Conservation (phyloP, 2,113 vertebrate species). For the Lasiurus cinereus region DNA sequence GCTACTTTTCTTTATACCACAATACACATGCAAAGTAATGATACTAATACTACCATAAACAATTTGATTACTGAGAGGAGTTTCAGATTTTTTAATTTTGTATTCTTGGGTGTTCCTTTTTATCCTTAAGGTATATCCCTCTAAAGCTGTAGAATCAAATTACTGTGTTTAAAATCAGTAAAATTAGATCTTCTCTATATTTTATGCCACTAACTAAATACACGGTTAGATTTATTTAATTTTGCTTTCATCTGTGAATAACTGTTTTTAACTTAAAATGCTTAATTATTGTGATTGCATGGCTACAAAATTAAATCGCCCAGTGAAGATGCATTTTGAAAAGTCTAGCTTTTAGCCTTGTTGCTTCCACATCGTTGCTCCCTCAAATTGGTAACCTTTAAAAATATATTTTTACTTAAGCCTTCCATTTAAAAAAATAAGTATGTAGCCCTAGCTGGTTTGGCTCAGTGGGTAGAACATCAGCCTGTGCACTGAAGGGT, state of each 20-base stretch:
- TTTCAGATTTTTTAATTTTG: background rate
- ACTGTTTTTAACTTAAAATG: background rate
- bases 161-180: background rate
- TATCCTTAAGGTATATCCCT: background rate
- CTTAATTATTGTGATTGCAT: background rate
- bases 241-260: slow-evolving; percentile 1
- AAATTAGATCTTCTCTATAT: background rate
- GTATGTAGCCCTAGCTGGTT: background rate
- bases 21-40: background rate
- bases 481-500: too few species aligned
- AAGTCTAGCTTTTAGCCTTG: background rate
- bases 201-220: background rate
- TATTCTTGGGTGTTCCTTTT: background rate
- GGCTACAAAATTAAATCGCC: background rate
- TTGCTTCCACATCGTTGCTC: background rate
- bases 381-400: background rate
- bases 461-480: too few species aligned
- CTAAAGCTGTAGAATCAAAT: background rate
- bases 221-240: background rate
- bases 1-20: background rate
- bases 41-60: background rate
- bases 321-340: background rate
- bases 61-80: background rate
- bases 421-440: background rate
- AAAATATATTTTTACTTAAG: background rate